Percentiles rank a stretch among this genome's conserved stretches.
Evolutionary conservation across 2,888 invertebrate genomes (phyloP).

Genomic region (Agrilus mali): DNA sequence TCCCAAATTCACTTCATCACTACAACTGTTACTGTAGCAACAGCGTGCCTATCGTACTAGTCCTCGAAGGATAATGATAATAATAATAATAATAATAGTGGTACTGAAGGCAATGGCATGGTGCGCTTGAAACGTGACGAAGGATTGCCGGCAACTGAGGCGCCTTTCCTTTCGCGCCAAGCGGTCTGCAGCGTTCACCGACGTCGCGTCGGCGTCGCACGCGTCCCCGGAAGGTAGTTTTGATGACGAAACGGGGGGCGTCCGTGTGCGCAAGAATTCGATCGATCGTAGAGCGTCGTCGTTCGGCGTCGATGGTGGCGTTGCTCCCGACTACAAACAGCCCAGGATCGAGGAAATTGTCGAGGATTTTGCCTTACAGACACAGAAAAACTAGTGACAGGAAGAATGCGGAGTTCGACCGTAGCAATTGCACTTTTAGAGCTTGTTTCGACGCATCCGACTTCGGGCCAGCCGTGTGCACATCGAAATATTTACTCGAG

Average conservation of each 20-base stretch:
- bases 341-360: too few species aligned
- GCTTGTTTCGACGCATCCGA: too few species aligned
- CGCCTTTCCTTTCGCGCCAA: constrained; percentile 8
- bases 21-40: neutral
- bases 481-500: too few species aligned
- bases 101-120: neutral
- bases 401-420: too few species aligned
- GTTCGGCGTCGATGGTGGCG: too few species aligned
- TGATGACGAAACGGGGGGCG: constrained; percentile 10
- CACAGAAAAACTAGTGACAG: too few species aligned
- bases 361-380: too few species aligned
- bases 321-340: too few species aligned
- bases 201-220: constrained; percentile 15
- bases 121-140: neutral
- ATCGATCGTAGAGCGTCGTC: too few species aligned
- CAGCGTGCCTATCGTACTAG: neutral
- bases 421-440: too few species aligned
- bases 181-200: constrained; percentile 11
- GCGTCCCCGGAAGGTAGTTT: constrained; percentile 20
- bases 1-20: constrained; percentile 1
- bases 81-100: neutral
- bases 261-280: too few species aligned
- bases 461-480: too few species aligned
- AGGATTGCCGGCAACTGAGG: constrained; percentile 10
- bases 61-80: neutral